These are phyloP conservation scores for Oreonectes daqikongensis DNA, from an alignment of 2,797 vertebrate species.

Conservation along the genomic window DNA sequence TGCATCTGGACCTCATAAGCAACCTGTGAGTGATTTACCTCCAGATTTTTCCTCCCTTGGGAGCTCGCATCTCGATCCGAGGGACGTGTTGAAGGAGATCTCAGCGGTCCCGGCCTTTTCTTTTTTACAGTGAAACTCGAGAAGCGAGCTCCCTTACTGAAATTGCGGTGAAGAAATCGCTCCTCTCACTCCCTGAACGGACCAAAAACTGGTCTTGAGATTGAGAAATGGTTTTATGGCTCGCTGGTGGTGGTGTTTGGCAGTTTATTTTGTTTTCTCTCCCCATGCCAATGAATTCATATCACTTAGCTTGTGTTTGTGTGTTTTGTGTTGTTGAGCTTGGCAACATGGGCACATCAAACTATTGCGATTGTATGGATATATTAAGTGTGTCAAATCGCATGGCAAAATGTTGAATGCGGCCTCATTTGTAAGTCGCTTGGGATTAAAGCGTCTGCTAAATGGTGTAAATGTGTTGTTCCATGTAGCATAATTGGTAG, in stretches of 20 bases:
- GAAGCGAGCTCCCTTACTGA: not conserved
- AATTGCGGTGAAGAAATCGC: not conserved
- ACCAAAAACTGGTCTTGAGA: no score
- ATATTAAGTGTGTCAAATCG: not conserved
- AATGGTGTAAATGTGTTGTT: no score
- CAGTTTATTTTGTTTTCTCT: not conserved
- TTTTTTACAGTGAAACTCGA: not conserved
- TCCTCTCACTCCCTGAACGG: not conserved
- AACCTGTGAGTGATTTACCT: constrained; percentile 65
- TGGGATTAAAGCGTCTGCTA: not conserved
- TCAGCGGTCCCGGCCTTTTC: not conserved
- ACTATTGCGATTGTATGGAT: not conserved
- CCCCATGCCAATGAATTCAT: not conserved
- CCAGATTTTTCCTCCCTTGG: constrained; percentile 48
- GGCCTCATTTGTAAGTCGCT: not conserved
- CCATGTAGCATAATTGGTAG: not conserved
- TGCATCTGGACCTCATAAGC: constrained; percentile 69
- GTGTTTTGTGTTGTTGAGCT: not conserved
- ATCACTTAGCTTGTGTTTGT: not conserved
- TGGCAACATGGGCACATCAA: not conserved
- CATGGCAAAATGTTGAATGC: not conserved
- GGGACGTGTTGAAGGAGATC: constrained; percentile 36
- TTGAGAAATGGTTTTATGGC: not conserved
- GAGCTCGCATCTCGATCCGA: constrained; percentile 29
- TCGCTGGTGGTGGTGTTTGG: not conserved